A percentile compares a stretch with the other conserved stretches of the same genome.
These are phyloP conservation scores for Prunella strophiata DNA, from an alignment of 2,797 vertebrate genomes.

Conservation along the genomic window DNA sequence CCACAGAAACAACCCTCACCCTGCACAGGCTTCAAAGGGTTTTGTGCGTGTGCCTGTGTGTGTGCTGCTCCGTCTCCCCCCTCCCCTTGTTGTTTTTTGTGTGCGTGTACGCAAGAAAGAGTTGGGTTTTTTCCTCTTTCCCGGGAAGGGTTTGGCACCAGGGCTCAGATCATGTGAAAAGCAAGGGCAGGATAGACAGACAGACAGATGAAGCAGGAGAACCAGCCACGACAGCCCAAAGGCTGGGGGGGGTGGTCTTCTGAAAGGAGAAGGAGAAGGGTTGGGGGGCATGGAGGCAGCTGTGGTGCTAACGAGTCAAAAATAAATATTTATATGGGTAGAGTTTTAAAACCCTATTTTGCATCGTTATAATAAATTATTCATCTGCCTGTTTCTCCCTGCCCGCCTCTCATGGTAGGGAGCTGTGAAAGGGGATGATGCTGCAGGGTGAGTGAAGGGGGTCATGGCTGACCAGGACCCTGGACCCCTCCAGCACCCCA, in stretches of 20 bases:
- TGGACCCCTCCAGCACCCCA: background rate
- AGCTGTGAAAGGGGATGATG: background rate
- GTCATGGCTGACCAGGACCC: background rate
- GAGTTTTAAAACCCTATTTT: constrained; percentile 69
- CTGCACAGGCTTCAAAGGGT: constrained; percentile 78
- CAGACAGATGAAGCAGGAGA: background rate
- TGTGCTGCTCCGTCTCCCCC: constrained; percentile 56
- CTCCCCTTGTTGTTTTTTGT: constrained; percentile 27
- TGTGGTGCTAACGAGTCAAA: constrained; percentile 46
- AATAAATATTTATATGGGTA: constrained; percentile 75
- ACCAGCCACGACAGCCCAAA: background rate
- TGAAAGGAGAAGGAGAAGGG: background rate
- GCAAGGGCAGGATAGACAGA: background rate
- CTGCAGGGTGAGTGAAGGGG: background rate
- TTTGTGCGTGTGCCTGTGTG: constrained; percentile 73
- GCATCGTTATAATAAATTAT: constrained; percentile 74
- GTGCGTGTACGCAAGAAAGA: background rate
- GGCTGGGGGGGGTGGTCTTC: background rate
- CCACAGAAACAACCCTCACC: constrained; percentile 85
- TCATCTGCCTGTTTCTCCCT: constrained; percentile 61
- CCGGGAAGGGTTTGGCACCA: constrained; percentile 51
- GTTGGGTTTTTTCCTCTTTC: background rate
- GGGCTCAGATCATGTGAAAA: constrained; percentile 24
- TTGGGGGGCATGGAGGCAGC: background rate
- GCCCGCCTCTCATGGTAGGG: background rate